Conservation (phyloP, 2,113 vertebrate genomes). For the Dolichotis patagonum region DNA sequence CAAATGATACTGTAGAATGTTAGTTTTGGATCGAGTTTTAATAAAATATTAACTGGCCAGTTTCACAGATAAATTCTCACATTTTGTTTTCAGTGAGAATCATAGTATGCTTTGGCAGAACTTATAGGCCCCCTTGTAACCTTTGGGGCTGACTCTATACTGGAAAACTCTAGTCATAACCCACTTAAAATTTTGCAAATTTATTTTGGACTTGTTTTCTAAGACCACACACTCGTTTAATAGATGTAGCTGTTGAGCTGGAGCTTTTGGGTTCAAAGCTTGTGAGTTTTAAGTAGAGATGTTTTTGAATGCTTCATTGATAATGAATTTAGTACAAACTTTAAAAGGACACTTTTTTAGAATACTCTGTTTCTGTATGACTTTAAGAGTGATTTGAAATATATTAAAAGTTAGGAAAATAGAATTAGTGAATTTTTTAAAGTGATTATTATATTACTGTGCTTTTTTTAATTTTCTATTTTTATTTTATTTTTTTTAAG, state of each 20-base stretch:
- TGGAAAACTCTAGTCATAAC: slow-evolving; percentile 37
- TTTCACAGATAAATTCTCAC: slow-evolving; percentile 69
- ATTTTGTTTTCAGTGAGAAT: slow-evolving; percentile 79
- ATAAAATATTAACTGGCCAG: slow-evolving; percentile 2
- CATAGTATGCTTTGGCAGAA: slow-evolving; percentile 70
- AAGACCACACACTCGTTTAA: slow-evolving; percentile 30
- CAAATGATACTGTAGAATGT: slow-evolving; percentile 72
- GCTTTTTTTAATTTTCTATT: too few relatives aligned
- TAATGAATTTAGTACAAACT: slow-evolving; percentile 38
- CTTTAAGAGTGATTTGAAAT: slow-evolving; percentile 41
- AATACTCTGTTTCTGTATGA: slow-evolving; percentile 33
- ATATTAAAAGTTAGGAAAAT: not conserved
- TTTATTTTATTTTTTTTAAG: too few relatives aligned
- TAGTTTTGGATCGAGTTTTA: slow-evolving; percentile 81
- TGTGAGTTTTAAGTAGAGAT: slow-evolving; percentile 11
- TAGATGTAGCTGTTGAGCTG: not conserved
- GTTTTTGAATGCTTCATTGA: slow-evolving; percentile 30
- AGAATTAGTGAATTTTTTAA: not conserved
- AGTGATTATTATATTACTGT: not conserved
- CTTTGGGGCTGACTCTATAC: slow-evolving; percentile 20
- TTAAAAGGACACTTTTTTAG: slow-evolving; percentile 19
- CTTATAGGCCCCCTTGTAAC: not conserved
- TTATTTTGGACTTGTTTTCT: slow-evolving; percentile 46
- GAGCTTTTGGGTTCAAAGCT: slow-evolving; percentile 16
- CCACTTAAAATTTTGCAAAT: not conserved